These are phyloP conservation scores for Pituophis catenifer DNA, from an alignment of 2,113 vertebrate genomes.

Conservation along the genomic window DNA sequence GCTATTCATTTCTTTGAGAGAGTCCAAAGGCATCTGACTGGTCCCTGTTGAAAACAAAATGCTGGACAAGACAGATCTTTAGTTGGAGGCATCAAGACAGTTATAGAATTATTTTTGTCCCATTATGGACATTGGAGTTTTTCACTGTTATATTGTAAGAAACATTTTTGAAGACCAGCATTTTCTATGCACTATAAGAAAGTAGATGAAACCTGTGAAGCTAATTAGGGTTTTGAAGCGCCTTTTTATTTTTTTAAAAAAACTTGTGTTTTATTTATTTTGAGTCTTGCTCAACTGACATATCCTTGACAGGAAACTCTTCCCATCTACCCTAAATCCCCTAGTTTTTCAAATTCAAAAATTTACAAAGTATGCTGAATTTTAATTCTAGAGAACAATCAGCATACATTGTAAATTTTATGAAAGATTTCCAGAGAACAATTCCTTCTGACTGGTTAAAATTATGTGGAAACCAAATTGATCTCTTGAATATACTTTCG, in stretches of 20 bases:
- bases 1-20: neutral
- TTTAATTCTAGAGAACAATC: neutral
- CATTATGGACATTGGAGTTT: neutral
- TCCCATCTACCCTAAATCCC: no score
- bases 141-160: neutral
- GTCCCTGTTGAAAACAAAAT: neutral
- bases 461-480: neutral
- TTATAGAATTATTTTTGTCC: neutral
- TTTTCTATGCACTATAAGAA: neutral
- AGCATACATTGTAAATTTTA: neutral
- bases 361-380: neutral
- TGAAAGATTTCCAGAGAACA: neutral
- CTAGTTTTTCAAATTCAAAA: neutral
- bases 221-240: neutral
- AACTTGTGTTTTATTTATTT: neutral
- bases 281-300: neutral
- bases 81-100: neutral
- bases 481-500: conserved; percentile 4
- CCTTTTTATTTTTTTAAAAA: neutral
- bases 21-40: neutral
- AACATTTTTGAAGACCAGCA: neutral
- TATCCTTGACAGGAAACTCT: neutral
- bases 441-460: neutral
- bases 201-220: neutral
- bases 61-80: neutral